A percentile compares a stretch with the other conserved stretches of the same genome.
phyloP scores from a whole-genome alignment of 2,888 invertebrate genomes.

The Horisme vitalbata region DNA sequence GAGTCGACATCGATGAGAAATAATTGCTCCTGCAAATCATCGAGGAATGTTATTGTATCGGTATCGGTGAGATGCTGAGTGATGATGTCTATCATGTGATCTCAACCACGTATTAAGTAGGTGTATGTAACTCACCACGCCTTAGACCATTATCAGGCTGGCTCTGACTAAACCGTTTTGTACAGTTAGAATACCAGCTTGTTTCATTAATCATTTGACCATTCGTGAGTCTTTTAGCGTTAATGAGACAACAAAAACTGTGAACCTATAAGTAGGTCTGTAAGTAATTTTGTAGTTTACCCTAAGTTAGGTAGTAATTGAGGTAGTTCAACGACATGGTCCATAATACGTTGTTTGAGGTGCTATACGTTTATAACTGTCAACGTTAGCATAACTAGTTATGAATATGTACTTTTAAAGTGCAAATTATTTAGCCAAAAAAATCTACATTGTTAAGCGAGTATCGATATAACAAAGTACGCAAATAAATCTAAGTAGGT shows the following conservation, averaged over 20 bases:
- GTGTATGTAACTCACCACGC: conserved; percentile 14
- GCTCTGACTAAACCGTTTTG: background rate
- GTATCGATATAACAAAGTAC: background rate
- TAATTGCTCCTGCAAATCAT: conserved; percentile 11
- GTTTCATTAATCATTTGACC: background rate
- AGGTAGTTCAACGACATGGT: too few relatives aligned
- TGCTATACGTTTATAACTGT: conserved; percentile 27
- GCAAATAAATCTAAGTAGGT: background rate
- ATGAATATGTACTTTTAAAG: too few relatives aligned
- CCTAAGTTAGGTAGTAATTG: too few relatives aligned
- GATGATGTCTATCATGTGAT: conserved; percentile 3
- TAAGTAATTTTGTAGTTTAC: too few relatives aligned
- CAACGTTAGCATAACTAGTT: conserved; percentile 24
- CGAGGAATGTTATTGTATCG: conserved; percentile 17
- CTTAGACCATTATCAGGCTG: conserved; percentile 21
- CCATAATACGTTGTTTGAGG: too few relatives aligned
- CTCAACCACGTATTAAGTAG: conserved; percentile 7
- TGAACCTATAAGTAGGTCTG: too few relatives aligned
- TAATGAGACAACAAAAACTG: too few relatives aligned
- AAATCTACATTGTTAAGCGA: too few relatives aligned
- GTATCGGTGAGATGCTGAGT: conserved; percentile 5
- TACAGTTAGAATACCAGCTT: too few relatives aligned
- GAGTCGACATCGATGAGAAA: too few relatives aligned
- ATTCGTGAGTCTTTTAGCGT: background rate
- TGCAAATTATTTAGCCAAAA: conserved; percentile 17